Base-by-base conservation (phyloP, 2,797 vertebrate genomes). In the Spheniscus humboldti region DNA sequence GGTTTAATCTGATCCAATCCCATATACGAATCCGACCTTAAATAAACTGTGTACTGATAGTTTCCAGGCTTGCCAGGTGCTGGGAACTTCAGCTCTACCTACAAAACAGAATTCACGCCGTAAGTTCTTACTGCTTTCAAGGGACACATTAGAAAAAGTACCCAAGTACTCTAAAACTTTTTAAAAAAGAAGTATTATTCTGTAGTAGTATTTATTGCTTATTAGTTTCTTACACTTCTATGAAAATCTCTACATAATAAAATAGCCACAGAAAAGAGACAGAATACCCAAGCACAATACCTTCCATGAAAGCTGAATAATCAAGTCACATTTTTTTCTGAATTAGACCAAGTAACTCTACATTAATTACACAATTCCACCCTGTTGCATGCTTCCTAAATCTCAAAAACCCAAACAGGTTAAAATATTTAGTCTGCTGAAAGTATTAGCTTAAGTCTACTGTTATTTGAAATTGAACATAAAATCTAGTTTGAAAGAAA, bases 41-140 rank as follows among this genome's bases (percentile, higher is more conserved):
- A 98, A 98, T 99, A 99, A 95, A 99, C 99, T 12, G 99, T 99
- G 97, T 99, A 99, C 97, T 99, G 99, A 97, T 99, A 99, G 98
- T 99, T 99, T 89, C 99, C 99, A 20, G 99, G 99, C 98, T 99
- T 99, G 90, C 99, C 99, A 53, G 99, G 99, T 82, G 99, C 99
- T 81, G 99, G 99, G 98, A 99, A 99, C 97, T 99, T 99, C 95
- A 99, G 97, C 97, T 99, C 99, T 97, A 99, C 99, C 99, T 99
- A 91, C 60, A 97, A 98, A 88, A 97, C 43, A 97, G 84, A 97
- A 96, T 88, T n/a, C 43, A 78, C 1, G 3, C 25, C 1, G 0
- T 83, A 12, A 93, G 11, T 56, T 88, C 45, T 66, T 75, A 28
- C 13, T 62, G 41, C 62, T 90, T 86, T 60, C 48, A 47, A 79